phyloP scores from a whole-genome alignment of 2,113 vertebrate genomes.

The Spermophilus dauricus region DNA sequence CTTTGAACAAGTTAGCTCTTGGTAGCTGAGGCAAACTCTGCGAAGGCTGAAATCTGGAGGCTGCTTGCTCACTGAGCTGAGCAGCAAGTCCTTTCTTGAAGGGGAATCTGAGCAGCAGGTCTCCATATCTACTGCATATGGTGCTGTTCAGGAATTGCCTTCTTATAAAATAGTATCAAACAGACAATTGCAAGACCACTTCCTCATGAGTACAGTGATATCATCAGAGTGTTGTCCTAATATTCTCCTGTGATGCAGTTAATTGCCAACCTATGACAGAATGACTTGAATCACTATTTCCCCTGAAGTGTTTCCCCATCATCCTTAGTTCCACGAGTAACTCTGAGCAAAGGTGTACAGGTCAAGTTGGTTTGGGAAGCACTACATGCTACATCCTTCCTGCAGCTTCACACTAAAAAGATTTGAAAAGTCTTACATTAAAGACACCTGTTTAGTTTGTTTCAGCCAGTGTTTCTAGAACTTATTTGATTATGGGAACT shows the following conservation, averaged over 20 bases:
- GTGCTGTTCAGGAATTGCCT: neutral
- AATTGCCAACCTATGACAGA: neutral
- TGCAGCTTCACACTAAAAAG: neutral
- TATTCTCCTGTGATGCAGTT: neutral
- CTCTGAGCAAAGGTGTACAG: neutral
- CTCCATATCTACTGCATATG: neutral
- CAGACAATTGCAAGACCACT: neutral
- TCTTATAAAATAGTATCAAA: neutral
- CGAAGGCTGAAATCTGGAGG: neutral
- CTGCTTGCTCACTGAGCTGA: neutral
- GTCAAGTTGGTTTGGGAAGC: neutral
- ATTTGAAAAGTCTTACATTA: neutral
- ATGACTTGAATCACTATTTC: neutral
- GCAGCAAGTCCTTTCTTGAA: neutral
- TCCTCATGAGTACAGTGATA: neutral
- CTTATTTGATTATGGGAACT: neutral
- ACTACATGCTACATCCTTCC: neutral
- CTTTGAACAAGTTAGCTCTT: neutral
- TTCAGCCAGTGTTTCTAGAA: neutral
- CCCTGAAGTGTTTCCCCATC: neutral
- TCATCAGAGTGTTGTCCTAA: neutral
- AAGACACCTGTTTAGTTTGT: constrained; percentile 4
- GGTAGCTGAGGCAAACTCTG: neutral
- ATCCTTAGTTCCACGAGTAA: neutral
- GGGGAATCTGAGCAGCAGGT: neutral